Evolutionary conservation across 2,888 invertebrate species (phyloP), one percentile per base, ranked within the genome.

Genomic region (Eupithecia tripunctaria): DNA sequence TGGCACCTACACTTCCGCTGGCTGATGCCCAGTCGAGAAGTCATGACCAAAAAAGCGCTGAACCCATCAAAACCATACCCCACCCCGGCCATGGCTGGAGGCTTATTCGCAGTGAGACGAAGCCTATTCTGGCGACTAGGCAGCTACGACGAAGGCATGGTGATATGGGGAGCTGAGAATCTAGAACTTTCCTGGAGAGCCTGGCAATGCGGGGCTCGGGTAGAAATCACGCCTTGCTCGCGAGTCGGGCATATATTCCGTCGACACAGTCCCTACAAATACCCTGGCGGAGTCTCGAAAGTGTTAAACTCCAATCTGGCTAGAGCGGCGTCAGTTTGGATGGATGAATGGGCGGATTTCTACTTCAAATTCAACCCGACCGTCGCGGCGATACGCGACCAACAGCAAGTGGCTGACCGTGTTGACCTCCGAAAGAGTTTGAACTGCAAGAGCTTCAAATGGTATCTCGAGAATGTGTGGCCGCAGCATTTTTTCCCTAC

Each of bases 131-230:
- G 97, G 93, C 96, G 98, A 78, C 91, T 98, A 21, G 99, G 99
- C 0, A 95, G 95, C 10, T 96, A 97, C 80, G 96, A 96, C 79
- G 95, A 96, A 82, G 94, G 95, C 18, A 96, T 96, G 96, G 96
- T 96, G 81, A 98, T 99, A 75, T 99, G 99, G 99, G 99, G 99
- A 6, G 99, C 99, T 0, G 99, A 99, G 90, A 99, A 99, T 90
- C 95, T 99, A 47, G 99, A 99, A 91, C 95, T 99, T 88, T 99
- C 99, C 0, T 99, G 99, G 91, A 96, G 99, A 79, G 98, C 98
- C 0, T 99, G 99, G 99, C 98, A 98, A 86, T 99, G 99, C 83
- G 99, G 99, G 0, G 99, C 98, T 0, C 95, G 96, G 73, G 96
- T 99, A 0, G 97, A 98, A 91, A 98, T 99, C 67, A 97, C 97